Evolutionary conservation across 2,888 invertebrate genomes (phyloP), one percentile per base, ranked within the genome.

Genomic region (Endotricha flammealis): DNA sequence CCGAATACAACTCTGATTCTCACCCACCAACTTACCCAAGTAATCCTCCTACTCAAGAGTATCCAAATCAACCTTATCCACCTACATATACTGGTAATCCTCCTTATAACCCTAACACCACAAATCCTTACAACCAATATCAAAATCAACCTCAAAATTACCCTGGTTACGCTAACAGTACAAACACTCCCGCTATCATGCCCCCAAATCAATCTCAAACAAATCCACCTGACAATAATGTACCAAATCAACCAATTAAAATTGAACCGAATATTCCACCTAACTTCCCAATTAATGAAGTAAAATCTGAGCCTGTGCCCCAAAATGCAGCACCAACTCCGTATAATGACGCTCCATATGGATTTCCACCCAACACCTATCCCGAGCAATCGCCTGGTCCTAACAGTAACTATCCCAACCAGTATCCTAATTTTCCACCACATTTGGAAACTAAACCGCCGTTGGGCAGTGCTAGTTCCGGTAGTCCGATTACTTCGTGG

Each of bases 361-460:
- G 65, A 28, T 83, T 73, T 40, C 72, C 74, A 37, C 49, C 60
- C 4, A 76, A 66, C 50, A 42, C 66, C 1, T 78, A 64, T 50
- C 50, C 78, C 2, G 71, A 74, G 24, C 62, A 63, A 23, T 48
- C 59, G 33, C 66, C 70, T 40, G 61, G 48, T 37, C 43, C 59
- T 4, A 71, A 68, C 42, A 57, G 55, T n/a, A 69, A 56, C 41
- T 82, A 66, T 40, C 58, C 72, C 6, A 59, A 61, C 32, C 64
- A 70, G 16, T 83, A 66, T 57, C 64, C 71, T 6, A 67, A 63
- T 36, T 83, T 68, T 41, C 64, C 75, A 12, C 48, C 72, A 1
- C 66, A 74, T 32, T 55, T 81, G 12, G 80, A 82, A 54, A 80
- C 79, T 6, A 81, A 86, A 50, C 71, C 76, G 11, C 80, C 83